phyloP scores from a whole-genome alignment of 2,797 vertebrate genomes.

The Neosalanx taihuensis region DNA sequence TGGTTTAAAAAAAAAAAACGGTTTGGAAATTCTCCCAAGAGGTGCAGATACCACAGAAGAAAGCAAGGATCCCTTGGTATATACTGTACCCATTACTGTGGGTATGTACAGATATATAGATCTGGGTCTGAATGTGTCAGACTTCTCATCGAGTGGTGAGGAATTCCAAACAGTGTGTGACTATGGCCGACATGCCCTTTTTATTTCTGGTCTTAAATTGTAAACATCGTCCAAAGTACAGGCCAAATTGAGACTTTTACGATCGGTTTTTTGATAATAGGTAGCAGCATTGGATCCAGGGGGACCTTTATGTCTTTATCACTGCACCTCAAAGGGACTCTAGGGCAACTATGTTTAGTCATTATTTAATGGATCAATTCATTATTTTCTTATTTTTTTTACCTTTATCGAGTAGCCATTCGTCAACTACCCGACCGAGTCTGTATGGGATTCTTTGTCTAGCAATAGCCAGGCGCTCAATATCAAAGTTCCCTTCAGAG shows the following conservation, averaged over 20 bases:
- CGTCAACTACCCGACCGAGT: conserved; percentile 99
- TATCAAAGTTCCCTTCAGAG: conserved; percentile 98
- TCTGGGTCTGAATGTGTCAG: neutral
- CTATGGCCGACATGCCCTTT: conserved; percentile 17
- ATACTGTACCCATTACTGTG: neutral
- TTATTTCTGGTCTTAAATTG: neutral
- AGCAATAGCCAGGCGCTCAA: conserved; percentile 99
- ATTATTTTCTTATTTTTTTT: conserved; percentile 93
- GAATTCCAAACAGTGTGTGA: conserved; percentile 28
- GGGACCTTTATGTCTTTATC: conserved; percentile 62
- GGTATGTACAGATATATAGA: neutral
- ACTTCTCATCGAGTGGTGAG: neutral
- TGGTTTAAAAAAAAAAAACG: conserved; percentile 72
- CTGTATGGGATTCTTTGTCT: conserved; percentile 99
- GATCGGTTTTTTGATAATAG: conserved; percentile 11
- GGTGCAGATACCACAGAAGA: conserved; percentile 72
- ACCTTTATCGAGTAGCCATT: conserved; percentile 99
- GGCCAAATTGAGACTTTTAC: neutral
- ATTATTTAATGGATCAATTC: conserved; percentile 79
- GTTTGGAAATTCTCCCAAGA: conserved; percentile 71
- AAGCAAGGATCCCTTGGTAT: conserved; percentile 51
- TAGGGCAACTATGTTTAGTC: conserved; percentile 72
- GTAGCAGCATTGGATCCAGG: conserved; percentile 29
- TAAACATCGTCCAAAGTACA: conserved; percentile 24
- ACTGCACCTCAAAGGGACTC: conserved; percentile 79